Conservation (phyloP, 1,140 invertebrate genomes). For the Heterodera schachtii region DNA sequence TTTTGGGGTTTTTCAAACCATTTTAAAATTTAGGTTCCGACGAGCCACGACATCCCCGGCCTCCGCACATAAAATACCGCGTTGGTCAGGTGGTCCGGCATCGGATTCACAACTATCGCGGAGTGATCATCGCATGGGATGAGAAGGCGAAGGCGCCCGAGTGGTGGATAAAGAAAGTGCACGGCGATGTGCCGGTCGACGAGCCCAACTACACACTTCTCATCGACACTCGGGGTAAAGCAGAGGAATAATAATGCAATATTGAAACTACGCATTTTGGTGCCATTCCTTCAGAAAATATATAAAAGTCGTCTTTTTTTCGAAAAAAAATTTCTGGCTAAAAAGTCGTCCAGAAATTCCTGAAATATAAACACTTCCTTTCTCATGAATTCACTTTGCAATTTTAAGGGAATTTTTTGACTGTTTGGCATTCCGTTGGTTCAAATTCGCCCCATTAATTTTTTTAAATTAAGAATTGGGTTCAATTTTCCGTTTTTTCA, state of each 20-base stretch:
- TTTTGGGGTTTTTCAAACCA: no score
- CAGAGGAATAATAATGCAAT: not conserved
- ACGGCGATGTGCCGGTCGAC: conserved; percentile 62
- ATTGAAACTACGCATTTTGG: not conserved
- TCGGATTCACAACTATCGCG: conserved; percentile 68
- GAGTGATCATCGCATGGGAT: conserved; percentile 72
- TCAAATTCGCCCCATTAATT: no score
- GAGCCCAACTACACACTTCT: conserved; percentile 68
- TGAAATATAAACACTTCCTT: no score
- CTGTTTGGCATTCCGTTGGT: no score
- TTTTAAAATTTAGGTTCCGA: conserved; percentile 29
- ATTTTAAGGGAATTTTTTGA: no score
- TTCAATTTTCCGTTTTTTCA: no score
- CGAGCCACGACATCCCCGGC: conserved; percentile 55
- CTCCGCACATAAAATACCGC: conserved; percentile 67
- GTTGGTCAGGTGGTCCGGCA: conserved; percentile 71
- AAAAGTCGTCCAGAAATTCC: no score
- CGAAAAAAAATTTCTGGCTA: not conserved
- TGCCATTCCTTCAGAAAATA: no score
- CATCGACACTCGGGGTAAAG: conserved; percentile 65
- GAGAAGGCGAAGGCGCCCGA: conserved; percentile 65
- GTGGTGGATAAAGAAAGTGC: conserved; percentile 60
- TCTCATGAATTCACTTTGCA: no score
- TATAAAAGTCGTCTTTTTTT: no score
- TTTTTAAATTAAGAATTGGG: no score